A percentile compares a stretch with the other conserved stretches of the same genome.
phyloP scores from a whole-genome alignment of 2,888 invertebrate genomes.

The Lepetodrilus schrolli region DNA sequence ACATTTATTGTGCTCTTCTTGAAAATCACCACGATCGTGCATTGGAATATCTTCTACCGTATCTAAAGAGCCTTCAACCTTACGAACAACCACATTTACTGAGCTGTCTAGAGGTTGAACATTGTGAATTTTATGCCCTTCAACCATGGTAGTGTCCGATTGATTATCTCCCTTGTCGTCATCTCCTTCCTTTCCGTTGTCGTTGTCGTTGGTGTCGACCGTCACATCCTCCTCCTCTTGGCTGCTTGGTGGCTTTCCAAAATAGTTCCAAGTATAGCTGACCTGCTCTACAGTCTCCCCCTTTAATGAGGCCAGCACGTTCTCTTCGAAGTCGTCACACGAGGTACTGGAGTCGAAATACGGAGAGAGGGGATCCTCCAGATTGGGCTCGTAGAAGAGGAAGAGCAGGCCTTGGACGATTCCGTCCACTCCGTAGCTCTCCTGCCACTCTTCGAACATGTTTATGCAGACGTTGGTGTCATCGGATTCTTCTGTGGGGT shows the following conservation, averaged over 20 bases:
- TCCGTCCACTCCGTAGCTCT: slow-evolving; percentile 55
- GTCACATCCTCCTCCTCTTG: no score
- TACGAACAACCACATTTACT: no score
- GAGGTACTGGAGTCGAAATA: slow-evolving; percentile 40
- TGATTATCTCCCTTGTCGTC: not conserved
- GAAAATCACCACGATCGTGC: no score
- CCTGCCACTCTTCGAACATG: slow-evolving; percentile 61
- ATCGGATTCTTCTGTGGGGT: slow-evolving; percentile 75
- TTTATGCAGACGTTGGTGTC: slow-evolving; percentile 60
- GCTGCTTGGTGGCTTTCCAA: no score
- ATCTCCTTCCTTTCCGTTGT: not conserved
- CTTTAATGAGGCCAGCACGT: slow-evolving; percentile 51
- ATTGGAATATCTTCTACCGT: no score
- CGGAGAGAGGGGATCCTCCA: slow-evolving; percentile 59
- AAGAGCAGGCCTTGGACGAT: slow-evolving; percentile 64
- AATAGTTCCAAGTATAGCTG: slow-evolving; percentile 25
- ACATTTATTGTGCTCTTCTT: no score
- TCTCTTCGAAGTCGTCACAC: slow-evolving; percentile 46
- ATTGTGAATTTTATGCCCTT: not conserved
- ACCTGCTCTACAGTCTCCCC: slow-evolving; percentile 55
- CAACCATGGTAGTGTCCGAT: not conserved
- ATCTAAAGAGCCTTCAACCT: no score
- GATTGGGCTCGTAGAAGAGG: slow-evolving; percentile 63
- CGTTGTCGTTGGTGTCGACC: no score
- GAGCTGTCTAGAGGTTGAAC: no score